A percentile compares a stretch with the other conserved stretches of the same genome.
Conservation (phyloP, 2,888 invertebrate species). For the Melieria picta region DNA sequence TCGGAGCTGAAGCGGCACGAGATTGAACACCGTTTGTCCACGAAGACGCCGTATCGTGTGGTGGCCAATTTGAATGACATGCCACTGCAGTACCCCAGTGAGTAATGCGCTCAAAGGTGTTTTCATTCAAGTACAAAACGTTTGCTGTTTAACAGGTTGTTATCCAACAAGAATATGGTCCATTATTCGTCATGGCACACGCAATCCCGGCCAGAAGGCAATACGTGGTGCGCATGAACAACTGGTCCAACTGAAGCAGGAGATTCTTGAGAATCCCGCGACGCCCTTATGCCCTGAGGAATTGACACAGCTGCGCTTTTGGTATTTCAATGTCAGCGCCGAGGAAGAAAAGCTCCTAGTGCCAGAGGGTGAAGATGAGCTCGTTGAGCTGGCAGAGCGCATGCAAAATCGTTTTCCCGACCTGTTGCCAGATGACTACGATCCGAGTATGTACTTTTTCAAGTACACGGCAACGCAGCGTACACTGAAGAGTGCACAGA, state of each 20-base stretch:
- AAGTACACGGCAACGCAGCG: constrained; percentile 82
- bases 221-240: constrained; percentile 69
- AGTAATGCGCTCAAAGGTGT: constrained; percentile 26
- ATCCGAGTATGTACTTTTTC: constrained; percentile 70
- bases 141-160: constrained; percentile 68
- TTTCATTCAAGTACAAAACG: background rate
- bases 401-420: constrained; percentile 78
- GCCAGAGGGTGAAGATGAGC: constrained; percentile 81
- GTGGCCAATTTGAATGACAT: constrained; percentile 74
- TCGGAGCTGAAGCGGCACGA: constrained; percentile 53
- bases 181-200: constrained; percentile 81
- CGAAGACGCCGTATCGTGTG: constrained; percentile 80
- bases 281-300: constrained; percentile 67
- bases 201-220: constrained; percentile 73
- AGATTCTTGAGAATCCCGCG: constrained; percentile 62
- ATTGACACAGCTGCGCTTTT: constrained; percentile 67
- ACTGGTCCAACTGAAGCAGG: constrained; percentile 64
- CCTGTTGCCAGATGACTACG: constrained; percentile 72
- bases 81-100: constrained; percentile 72
- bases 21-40: constrained; percentile 70
- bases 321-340: constrained; percentile 69
- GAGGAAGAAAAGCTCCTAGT: constrained; percentile 73
- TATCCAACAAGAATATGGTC: constrained; percentile 77
- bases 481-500: constrained; percentile 77
- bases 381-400: constrained; percentile 77